Conservation (phyloP, 1,140 invertebrate species). For the Colletes gigas region DNA sequence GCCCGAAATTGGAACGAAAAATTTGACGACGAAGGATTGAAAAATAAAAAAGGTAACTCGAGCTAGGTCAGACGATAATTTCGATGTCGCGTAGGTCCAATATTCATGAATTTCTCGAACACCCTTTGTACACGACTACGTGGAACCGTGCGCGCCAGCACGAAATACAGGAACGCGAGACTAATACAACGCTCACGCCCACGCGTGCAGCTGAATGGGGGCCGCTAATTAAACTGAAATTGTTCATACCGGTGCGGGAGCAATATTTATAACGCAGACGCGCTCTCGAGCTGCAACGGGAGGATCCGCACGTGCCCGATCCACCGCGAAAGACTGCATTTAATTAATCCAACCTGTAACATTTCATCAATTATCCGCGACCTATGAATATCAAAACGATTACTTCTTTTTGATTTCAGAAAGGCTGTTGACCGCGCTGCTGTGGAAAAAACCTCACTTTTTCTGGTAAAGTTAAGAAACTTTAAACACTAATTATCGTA, state of each 20-base stretch:
- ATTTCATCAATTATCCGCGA: not conserved
- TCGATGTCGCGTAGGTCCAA: not conserved
- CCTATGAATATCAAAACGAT: not conserved
- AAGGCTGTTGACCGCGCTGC: too few species aligned
- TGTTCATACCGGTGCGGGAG: constrained; percentile 27
- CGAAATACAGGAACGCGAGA: constrained; percentile 23
- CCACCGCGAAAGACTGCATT: not conserved
- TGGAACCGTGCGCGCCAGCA: not conserved
- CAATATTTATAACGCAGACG: constrained; percentile 24
- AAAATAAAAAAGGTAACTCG: too few species aligned
- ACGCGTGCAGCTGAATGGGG: constrained; percentile 46
- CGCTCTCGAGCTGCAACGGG: not conserved
- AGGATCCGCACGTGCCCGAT: not conserved
- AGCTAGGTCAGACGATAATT: not conserved
- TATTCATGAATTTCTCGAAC: constrained; percentile 24
- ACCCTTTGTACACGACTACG: not conserved
- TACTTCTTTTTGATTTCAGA: not conserved
- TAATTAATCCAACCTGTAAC: not conserved
- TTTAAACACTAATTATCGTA: too few species aligned
- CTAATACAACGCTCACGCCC: constrained; percentile 39
- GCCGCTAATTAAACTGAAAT: constrained; percentile 54
- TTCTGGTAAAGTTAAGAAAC: not conserved
- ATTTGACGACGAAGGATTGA: not conserved
- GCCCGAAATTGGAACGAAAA: too few species aligned
- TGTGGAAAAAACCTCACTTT: not conserved